Percentiles rank a stretch among this genome's conserved stretches.
phyloP scores from a whole-genome alignment of 2,888 invertebrate species.

The Perithous albicinctus region DNA sequence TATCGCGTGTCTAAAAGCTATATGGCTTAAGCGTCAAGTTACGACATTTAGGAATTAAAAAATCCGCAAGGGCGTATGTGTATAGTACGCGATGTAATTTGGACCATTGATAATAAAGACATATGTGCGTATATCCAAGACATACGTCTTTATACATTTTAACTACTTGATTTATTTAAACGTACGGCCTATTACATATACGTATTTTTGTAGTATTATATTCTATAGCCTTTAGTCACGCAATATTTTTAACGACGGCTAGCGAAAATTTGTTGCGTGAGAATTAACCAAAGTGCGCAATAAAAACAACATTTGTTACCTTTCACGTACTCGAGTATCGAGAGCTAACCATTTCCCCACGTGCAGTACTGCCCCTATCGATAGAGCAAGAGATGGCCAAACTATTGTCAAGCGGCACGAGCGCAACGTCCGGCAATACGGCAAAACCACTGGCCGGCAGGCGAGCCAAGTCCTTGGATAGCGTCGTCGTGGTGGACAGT shows the following conservation, averaged over 20 bases:
- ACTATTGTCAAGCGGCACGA: slow-evolving; percentile 75
- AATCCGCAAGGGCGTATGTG: no score
- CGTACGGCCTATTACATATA: no score
- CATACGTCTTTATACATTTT: no score
- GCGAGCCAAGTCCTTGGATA: slow-evolving; percentile 82
- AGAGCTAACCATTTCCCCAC: slow-evolving; percentile 73
- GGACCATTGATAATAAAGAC: no score
- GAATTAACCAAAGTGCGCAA: neutral
- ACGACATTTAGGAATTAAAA: no score
- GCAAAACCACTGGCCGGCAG: slow-evolving; percentile 77
- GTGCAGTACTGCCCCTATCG: slow-evolving; percentile 78
- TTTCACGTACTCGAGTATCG: slow-evolving; percentile 69
- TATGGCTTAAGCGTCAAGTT: no score
- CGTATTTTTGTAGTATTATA: no score
- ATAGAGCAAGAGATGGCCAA: slow-evolving; percentile 84
- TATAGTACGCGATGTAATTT: no score
- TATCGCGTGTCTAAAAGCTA: no score
- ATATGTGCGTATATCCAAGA: no score
- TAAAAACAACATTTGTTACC: slow-evolving; percentile 19
- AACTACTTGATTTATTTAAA: no score
- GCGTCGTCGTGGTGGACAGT: slow-evolving; percentile 83
- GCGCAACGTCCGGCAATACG: slow-evolving; percentile 62
- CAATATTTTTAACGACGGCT: slow-evolving; percentile 1
- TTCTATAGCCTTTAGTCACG: no score
- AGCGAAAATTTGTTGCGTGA: slow-evolving; percentile 1